phyloP scores from a whole-genome alignment of 2,797 vertebrate species.

The Eulemur albifrons region DNA sequence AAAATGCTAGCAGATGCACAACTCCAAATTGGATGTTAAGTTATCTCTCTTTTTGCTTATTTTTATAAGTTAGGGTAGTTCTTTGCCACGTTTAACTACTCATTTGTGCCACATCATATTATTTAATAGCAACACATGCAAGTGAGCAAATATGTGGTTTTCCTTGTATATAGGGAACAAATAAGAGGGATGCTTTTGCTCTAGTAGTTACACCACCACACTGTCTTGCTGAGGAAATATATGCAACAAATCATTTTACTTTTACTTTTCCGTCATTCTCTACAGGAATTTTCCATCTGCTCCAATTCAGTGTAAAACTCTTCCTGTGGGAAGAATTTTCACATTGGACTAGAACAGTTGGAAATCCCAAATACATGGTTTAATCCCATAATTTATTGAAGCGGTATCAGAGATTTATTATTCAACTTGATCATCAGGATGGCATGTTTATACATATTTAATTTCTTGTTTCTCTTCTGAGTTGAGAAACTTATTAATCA shows the following conservation, averaged over 20 bases:
- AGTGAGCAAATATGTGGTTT: background rate
- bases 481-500: slow-evolving; percentile 78
- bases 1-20: slow-evolving; percentile 24
- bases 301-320: slow-evolving; percentile 59
- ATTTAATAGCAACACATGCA: background rate
- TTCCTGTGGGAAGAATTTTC: slow-evolving; percentile 70
- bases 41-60: background rate
- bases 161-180: background rate
- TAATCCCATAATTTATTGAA: slow-evolving; percentile 77
- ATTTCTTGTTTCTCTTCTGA: slow-evolving; percentile 82
- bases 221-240: slow-evolving; percentile 54
- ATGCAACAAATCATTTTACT: slow-evolving; percentile 25
- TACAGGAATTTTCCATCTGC: slow-evolving; percentile 46
- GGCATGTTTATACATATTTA: slow-evolving; percentile 84
- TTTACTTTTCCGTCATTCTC: background rate
- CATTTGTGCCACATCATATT: background rate
- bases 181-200: background rate
- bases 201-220: too few relatives aligned
- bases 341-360: slow-evolving; percentile 71
- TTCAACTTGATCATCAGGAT: slow-evolving; percentile 84
- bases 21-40: background rate
- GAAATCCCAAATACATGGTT: slow-evolving; percentile 76
- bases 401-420: slow-evolving; percentile 83
- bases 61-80: background rate
- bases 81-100: slow-evolving; percentile 15